A percentile compares a stretch with the other conserved stretches of the same genome.
phyloP scores from a whole-genome alignment of 1,140 invertebrate species.

The Lethrus apterus region DNA sequence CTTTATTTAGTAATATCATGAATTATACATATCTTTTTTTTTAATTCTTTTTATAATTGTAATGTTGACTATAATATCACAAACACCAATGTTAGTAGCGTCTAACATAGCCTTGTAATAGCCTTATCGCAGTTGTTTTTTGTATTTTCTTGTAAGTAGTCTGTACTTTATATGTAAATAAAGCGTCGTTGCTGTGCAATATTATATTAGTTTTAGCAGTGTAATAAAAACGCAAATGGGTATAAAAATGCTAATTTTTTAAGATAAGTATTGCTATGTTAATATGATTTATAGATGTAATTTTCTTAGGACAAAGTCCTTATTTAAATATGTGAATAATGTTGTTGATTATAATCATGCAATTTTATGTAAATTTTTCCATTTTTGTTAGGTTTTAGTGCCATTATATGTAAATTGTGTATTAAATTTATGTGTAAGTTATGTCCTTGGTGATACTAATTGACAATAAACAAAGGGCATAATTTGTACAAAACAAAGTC shows the following conservation, averaged over 20 bases:
- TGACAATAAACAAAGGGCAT: not conserved
- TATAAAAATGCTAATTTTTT: not conserved
- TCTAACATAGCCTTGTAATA: conserved; percentile 26
- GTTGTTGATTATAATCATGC: not conserved
- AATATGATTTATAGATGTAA: not conserved
- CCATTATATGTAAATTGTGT: not conserved
- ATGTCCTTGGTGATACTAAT: not conserved
- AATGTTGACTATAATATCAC: conserved; percentile 8
- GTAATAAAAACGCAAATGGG: not conserved
- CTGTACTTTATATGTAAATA: conserved; percentile 7
- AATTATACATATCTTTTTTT: not conserved
- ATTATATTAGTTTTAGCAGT: conserved; percentile 5
- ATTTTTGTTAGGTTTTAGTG: conserved; percentile 5
- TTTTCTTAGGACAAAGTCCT: conserved; percentile 5
- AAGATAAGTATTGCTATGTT: not conserved
- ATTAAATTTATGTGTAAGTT: not conserved
- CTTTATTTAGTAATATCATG: not conserved
- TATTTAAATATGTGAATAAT: not conserved
- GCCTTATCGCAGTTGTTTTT: conserved; percentile 19
- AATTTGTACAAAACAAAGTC: conserved; percentile 4
- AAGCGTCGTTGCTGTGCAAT: conserved; percentile 7
- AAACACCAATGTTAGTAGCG: conserved; percentile 23
- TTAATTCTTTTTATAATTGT: conserved; percentile 4
- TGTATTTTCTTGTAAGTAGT: conserved; percentile 15
- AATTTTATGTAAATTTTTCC: not conserved